Conservation (phyloP, 2,797 vertebrate genomes). For the Manis crassicaudata region DNA sequence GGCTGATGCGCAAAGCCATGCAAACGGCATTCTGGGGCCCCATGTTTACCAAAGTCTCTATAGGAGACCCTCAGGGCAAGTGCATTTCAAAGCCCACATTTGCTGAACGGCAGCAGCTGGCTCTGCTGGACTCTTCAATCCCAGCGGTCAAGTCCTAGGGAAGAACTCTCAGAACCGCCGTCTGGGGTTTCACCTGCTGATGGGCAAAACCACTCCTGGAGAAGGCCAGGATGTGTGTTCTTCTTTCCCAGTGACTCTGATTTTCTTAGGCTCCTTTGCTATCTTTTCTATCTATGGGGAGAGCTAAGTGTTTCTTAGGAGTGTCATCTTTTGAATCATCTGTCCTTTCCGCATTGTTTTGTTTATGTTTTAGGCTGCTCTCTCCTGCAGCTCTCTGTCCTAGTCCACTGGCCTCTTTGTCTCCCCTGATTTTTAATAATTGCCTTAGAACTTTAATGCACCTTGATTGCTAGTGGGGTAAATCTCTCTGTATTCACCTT, state of each 20-base stretch:
- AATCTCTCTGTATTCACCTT: not conserved
- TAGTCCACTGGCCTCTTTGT: not conserved
- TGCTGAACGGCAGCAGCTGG: slow-evolving; percentile 36
- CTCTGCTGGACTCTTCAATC: slow-evolving; percentile 20
- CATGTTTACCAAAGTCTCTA: slow-evolving; percentile 32
- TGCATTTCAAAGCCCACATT: slow-evolving; percentile 66
- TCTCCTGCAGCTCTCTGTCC: not conserved
- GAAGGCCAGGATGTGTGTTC: not conserved
- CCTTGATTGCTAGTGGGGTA: not conserved
- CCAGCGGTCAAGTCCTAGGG: not conserved
- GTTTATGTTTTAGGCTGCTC: not conserved
- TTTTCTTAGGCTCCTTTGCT: slow-evolving; percentile 44
- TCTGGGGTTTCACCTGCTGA: not conserved
- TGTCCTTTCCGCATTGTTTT: not conserved
- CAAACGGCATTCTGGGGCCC: slow-evolving; percentile 63
- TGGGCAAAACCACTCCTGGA: slow-evolving; percentile 8
- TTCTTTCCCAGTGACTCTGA: slow-evolving; percentile 4
- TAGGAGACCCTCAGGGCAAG: slow-evolving; percentile 25
- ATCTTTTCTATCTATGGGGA: not conserved
- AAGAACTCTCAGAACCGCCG: not conserved
- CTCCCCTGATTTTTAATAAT: not conserved
- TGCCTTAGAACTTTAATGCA: not conserved
- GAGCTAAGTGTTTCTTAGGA: too few species aligned
- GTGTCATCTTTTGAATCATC: not conserved
- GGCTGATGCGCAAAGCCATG: slow-evolving; percentile 51